A percentile compares a stretch with the other conserved stretches of the same genome.
phyloP scores from a whole-genome alignment of 1,140 invertebrate genomes.

The Panagrolaimus sp. region DNA sequence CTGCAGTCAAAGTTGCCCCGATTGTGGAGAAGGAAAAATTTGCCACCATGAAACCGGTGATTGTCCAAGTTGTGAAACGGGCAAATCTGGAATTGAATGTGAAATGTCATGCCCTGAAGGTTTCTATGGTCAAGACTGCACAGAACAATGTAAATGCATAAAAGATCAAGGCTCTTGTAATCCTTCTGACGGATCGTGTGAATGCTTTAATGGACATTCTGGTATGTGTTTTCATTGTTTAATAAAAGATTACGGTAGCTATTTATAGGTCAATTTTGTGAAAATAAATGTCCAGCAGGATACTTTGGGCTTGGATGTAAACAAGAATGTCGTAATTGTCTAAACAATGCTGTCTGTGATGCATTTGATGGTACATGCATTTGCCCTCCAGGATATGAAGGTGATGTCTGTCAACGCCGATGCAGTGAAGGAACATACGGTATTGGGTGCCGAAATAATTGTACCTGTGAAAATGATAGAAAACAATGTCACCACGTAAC shows the following conservation, averaged over 20 bases:
- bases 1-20: constrained; percentile 56
- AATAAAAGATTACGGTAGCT: constrained; percentile 26
- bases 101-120: constrained; percentile 68
- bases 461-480: constrained; percentile 42
- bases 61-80: constrained; percentile 71
- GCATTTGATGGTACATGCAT: constrained; percentile 74
- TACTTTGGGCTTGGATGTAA: constrained; percentile 65
- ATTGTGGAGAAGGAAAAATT: constrained; percentile 79
- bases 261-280: constrained; percentile 58
- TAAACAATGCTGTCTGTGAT: constrained; percentile 66
- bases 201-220: constrained; percentile 60
- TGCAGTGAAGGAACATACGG: constrained; percentile 62
- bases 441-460: constrained; percentile 54
- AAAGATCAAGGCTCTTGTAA: constrained; percentile 39
- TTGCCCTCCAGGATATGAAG: constrained; percentile 55
- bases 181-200: constrained; percentile 59
- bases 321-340: constrained; percentile 48
- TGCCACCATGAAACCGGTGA: constrained; percentile 73
- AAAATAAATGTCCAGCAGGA: constrained; percentile 58
- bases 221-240: constrained; percentile 37
- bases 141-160: constrained; percentile 33
- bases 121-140: constrained; percentile 33
- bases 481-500: constrained; percentile 75
- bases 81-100: constrained; percentile 76
- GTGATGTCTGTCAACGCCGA: constrained; percentile 46